phyloP scores from a whole-genome alignment of 2,797 vertebrate genomes.

The Pseudomugil gertrudae region DNA sequence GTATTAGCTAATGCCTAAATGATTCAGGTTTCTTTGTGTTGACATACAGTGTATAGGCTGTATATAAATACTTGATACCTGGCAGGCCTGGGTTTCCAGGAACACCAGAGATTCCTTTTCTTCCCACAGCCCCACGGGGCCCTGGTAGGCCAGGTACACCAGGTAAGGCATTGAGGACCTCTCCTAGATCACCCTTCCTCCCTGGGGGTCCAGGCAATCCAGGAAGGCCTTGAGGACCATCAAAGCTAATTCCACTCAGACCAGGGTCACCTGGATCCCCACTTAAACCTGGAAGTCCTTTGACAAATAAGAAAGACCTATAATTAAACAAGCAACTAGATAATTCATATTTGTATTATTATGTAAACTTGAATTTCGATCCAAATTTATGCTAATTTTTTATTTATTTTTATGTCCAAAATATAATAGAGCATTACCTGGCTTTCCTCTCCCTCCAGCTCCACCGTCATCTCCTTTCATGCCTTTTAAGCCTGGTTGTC shows the following conservation, averaged over 20 bases:
- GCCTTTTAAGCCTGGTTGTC: conserved; percentile 62
- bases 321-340: not conserved
- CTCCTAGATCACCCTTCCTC: conserved; percentile 58
- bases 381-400: too few species aligned
- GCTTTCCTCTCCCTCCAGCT: conserved; percentile 30
- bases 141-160: conserved; percentile 57
- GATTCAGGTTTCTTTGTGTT: conserved; percentile 14
- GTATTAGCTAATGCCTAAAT: not conserved
- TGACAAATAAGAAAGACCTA: conserved; percentile 18
- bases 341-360: not conserved
- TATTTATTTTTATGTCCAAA: not conserved
- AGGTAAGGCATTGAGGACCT: conserved; percentile 18
- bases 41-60: not conserved
- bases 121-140: conserved; percentile 31
- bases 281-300: conserved; percentile 60
- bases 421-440: conserved; percentile 45
- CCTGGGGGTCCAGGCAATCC: conserved; percentile 59
- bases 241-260: conserved; percentile 31
- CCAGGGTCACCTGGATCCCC: conserved; percentile 70
- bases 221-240: conserved; percentile 55
- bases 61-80: conserved; percentile 38
- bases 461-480: conserved; percentile 59
- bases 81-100: conserved; percentile 55
- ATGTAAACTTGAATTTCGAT: too few species aligned
- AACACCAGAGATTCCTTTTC: conserved; percentile 48